Base-by-base conservation (phyloP, 1,140 invertebrate genomes). In the Drosophila pachea region DNA sequence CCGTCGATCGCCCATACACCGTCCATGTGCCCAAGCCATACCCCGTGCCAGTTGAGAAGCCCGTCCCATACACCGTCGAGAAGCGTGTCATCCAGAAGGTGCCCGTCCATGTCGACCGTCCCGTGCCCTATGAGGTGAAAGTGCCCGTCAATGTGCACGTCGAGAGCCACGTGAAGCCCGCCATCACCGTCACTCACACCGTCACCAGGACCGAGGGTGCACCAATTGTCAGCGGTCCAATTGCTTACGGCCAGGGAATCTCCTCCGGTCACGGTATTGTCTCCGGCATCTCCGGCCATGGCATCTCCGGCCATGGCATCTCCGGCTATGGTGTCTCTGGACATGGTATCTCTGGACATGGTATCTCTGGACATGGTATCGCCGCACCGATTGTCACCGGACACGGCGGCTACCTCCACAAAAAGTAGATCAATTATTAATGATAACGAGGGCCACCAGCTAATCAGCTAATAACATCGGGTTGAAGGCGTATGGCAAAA, bases 31-130 rank as follows among this genome's bases (percentile, higher is more conserved):
- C 91, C 50, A 91, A 92, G 53, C 89, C 88, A 31, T 86, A 89
- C 56, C 91, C 91, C 65, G 91, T 92, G 31, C 92, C 92, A 62
- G 92, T 93, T 14, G 92, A 92, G 76, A 92, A 93, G 63, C 92
- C 92, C 32, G 91, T 92, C 66, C 91, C 91, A 33, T 92, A 91
- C 90, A 91, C 90, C 64, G 92, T 93, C 7, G 92, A 93, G 83
- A 92, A 92, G 74, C 90, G 89, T 16, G 90, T 92, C 40, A 90
- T 89, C 29, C 89, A 90, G 47, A 90, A 88, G 33, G 89, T 91
- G 5, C 86, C 90, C 12, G 88, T 90, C 33, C 88, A 88, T 50
- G 87, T 93, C 0, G 91, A 92, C 7, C 93, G 92, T 54, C 92
- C 92, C 9, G 91, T 92, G 7, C 91, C 91, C 66, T 92, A 92